Percentiles rank a stretch among this genome's conserved stretches.
phyloP scores from a whole-genome alignment of 2,797 vertebrate genomes.

The Pyrocephalus nanus region DNA sequence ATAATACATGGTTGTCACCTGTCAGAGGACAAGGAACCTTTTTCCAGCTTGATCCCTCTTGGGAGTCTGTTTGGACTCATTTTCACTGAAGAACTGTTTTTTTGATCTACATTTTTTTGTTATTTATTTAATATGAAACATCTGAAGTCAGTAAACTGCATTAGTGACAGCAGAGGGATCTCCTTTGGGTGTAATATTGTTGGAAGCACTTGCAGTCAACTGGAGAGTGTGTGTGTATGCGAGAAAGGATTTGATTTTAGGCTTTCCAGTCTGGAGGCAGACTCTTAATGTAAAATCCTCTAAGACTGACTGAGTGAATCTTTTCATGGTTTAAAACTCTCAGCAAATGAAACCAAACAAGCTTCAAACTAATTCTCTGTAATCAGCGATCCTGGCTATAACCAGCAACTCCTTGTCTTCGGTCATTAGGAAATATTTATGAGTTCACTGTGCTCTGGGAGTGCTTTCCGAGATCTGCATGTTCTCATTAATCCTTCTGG shows the following conservation, averaged over 20 bases:
- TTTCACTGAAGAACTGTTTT: neutral
- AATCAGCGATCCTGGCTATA: neutral
- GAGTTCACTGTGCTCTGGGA: constrained; percentile 40
- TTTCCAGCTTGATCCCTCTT: neutral
- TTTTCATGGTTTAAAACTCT: neutral
- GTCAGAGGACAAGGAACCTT: neutral
- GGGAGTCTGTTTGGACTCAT: neutral
- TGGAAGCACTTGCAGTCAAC: neutral
- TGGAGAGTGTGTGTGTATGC: neutral
- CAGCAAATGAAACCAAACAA: neutral
- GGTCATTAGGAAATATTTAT: constrained; percentile 44
- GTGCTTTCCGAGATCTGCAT: constrained; percentile 24
- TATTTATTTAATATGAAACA: neutral
- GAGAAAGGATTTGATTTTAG: neutral
- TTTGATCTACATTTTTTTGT: neutral
- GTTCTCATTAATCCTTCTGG: constrained; percentile 51
- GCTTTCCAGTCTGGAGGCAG: neutral
- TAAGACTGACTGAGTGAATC: neutral
- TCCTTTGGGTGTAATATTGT: neutral
- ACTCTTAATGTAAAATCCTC: neutral
- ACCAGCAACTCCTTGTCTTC: constrained; percentile 23
- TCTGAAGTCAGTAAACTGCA: neutral
- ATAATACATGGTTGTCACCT: neutral
- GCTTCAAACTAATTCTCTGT: neutral
- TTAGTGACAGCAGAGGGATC: neutral